Percentiles rank a stretch among this genome's conserved stretches.
Conservation (phyloP, 1,140 invertebrate genomes). For the Panagrolaimus sp. region DNA sequence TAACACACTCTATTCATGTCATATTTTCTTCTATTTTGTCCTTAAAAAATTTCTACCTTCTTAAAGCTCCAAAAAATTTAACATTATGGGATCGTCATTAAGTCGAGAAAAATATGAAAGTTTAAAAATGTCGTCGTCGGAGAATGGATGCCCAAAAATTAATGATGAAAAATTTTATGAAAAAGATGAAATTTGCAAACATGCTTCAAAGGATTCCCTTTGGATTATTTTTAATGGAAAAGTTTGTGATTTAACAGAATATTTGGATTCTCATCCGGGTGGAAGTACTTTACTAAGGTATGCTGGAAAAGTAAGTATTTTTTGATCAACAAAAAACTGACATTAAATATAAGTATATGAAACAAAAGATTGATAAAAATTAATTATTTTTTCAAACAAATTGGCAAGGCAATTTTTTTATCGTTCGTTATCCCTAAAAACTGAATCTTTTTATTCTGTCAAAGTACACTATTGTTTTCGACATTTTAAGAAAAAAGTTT, state of each 20-base stretch:
- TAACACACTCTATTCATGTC: too few species aligned
- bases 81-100: background rate
- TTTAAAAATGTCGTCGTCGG: too few species aligned
- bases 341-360: background rate
- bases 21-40: too few species aligned
- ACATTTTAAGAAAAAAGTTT: too few species aligned
- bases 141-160: too few species aligned
- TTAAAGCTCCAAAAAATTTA: background rate
- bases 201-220: background rate
- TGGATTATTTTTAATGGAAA: conserved; percentile 21
- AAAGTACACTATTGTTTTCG: too few species aligned
- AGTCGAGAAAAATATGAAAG: too few species aligned
- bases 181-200: background rate
- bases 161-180: too few species aligned
- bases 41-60: background rate
- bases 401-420: background rate
- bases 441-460: too few species aligned
- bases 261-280: conserved; percentile 19
- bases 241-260: conserved; percentile 11
- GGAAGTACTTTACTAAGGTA: conserved; percentile 14
- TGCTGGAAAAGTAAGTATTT: conserved; percentile 18
- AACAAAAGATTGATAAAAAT: background rate
- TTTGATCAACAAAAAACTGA: too few species aligned
- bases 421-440: background rate
- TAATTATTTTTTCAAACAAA: background rate